A percentile compares a stretch with the other conserved stretches of the same genome.
These are phyloP conservation scores for Scaptomyza reducta DNA, from an alignment of 2,888 invertebrate species.

Conservation along the genomic window DNA sequence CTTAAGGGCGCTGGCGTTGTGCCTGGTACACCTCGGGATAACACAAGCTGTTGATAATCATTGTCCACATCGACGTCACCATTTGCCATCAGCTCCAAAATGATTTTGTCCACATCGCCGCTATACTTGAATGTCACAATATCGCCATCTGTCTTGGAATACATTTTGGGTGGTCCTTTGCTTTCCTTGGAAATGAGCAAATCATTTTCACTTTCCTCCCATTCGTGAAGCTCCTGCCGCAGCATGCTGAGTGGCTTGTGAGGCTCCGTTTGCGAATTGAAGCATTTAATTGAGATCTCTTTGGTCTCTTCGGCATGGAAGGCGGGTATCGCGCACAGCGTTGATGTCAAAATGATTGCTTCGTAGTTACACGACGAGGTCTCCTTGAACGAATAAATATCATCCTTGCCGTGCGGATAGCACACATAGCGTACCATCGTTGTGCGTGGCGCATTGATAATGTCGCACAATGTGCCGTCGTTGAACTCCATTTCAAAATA, in stretches of 20 bases:
- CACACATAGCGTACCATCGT: slow-evolving; percentile 95
- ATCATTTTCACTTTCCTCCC: slow-evolving; percentile 85
- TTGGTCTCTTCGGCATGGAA: slow-evolving; percentile 92
- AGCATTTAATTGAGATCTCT: slow-evolving; percentile 91
- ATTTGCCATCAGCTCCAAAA: slow-evolving; percentile 69
- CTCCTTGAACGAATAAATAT: slow-evolving; percentile 96
- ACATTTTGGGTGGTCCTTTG: slow-evolving; percentile 79
- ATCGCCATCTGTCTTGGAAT: slow-evolving; percentile 61
- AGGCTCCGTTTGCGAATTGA: slow-evolving; percentile 88
- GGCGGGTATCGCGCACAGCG: slow-evolving; percentile 94
- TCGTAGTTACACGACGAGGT: slow-evolving; percentile 97
- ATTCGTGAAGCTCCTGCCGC: slow-evolving; percentile 89
- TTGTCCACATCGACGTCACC: slow-evolving; percentile 61
- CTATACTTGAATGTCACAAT: slow-evolving; percentile 68
- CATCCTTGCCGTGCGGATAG: slow-evolving; percentile 94
- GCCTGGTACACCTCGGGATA: slow-evolving; percentile 33
- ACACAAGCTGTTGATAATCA: slow-evolving; percentile 37
- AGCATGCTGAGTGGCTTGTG: slow-evolving; percentile 90
- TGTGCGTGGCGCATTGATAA: slow-evolving; percentile 92
- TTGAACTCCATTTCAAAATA: slow-evolving; percentile 94
- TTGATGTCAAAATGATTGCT: slow-evolving; percentile 92
- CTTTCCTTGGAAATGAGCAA: slow-evolving; percentile 82
- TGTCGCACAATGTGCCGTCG: slow-evolving; percentile 96
- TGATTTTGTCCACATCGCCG: slow-evolving; percentile 83
- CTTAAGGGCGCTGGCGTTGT: slow-evolving; percentile 53